phyloP scores from a whole-genome alignment of 1,140 invertebrate genomes.

The Ditylenchus dipsaci region DNA sequence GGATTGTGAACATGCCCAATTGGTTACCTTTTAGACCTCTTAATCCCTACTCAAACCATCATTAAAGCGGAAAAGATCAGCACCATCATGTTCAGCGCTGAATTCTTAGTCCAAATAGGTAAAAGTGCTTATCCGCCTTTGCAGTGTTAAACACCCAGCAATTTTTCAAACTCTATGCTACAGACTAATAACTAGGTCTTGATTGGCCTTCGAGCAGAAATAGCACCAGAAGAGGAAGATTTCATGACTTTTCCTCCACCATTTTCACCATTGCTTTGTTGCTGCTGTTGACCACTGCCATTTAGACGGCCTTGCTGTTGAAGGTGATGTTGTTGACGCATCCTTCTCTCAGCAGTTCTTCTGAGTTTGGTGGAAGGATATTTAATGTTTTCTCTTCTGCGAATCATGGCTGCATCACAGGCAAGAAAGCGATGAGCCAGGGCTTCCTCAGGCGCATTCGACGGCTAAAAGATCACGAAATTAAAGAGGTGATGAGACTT shows the following conservation, averaged over 20 bases:
- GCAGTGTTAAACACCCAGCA: too few species aligned
- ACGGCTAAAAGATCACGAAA: conserved; percentile 74
- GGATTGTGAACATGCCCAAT: too few species aligned
- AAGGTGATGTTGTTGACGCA: conserved; percentile 23
- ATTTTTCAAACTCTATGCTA: too few species aligned
- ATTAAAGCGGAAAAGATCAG: too few species aligned
- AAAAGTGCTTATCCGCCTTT: too few species aligned
- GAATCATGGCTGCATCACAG: conserved; percentile 83
- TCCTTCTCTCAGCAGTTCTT: conserved; percentile 43
- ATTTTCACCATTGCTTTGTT: background rate
- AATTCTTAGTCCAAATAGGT: too few species aligned
- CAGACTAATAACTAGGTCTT: background rate
- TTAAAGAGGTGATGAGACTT: background rate
- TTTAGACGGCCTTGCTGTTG: background rate
- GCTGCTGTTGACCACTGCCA: background rate
- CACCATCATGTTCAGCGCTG: too few species aligned
- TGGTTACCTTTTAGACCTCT: too few species aligned
- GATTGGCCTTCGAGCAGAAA: background rate
- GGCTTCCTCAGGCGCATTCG: conserved; percentile 83
- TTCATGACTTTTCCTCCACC: background rate
- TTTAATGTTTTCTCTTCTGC: conserved; percentile 76
- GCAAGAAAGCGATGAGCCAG: conserved; percentile 89
- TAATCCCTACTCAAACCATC: too few species aligned
- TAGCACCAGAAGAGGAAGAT: background rate
- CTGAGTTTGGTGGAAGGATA: conserved; percentile 58